phyloP scores from a whole-genome alignment of 2,888 invertebrate genomes.

The Entomobrya multifasciata region DNA sequence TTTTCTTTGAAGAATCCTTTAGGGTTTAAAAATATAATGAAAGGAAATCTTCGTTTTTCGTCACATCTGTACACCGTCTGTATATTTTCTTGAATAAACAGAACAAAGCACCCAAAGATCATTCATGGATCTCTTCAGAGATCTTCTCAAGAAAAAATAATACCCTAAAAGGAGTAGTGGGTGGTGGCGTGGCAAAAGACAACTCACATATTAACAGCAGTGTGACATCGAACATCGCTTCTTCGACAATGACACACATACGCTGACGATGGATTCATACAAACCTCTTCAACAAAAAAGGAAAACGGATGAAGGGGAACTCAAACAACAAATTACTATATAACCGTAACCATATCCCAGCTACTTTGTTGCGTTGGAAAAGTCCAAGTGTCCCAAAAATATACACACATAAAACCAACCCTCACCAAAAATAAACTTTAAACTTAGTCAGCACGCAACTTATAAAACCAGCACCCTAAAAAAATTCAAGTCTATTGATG shows the following conservation, averaged over 20 bases:
- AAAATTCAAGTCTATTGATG: too few relatives aligned
- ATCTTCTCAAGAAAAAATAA: neutral
- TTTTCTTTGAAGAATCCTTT: too few relatives aligned
- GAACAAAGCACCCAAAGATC: neutral
- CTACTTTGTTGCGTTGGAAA: too few relatives aligned
- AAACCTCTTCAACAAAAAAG: slow-evolving; percentile 30
- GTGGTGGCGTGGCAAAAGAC: neutral
- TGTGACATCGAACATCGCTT: slow-evolving; percentile 6
- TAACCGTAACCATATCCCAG: too few relatives aligned
- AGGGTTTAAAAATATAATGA: slow-evolving; percentile 3
- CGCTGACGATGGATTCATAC: neutral
- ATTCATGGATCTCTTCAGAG: slow-evolving; percentile 17
- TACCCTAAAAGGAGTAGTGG: neutral
- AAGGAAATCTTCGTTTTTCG: slow-evolving; percentile 39
- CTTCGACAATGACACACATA: neutral
- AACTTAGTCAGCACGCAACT: too few relatives aligned
- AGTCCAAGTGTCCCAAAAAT: slow-evolving; percentile 27
- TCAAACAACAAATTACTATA: too few relatives aligned
- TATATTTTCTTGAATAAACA: neutral
- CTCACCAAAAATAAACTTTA: slow-evolving; percentile 25
- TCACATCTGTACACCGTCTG: slow-evolving; percentile 34
- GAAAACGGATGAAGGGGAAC: slow-evolving; percentile 28
- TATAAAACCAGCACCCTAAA: too few relatives aligned
- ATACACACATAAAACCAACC: too few relatives aligned
- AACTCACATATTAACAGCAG: slow-evolving; percentile 5